Conservation (phyloP, 2,888 invertebrate genomes). For the Harpagoxenus sublaevis region DNA sequence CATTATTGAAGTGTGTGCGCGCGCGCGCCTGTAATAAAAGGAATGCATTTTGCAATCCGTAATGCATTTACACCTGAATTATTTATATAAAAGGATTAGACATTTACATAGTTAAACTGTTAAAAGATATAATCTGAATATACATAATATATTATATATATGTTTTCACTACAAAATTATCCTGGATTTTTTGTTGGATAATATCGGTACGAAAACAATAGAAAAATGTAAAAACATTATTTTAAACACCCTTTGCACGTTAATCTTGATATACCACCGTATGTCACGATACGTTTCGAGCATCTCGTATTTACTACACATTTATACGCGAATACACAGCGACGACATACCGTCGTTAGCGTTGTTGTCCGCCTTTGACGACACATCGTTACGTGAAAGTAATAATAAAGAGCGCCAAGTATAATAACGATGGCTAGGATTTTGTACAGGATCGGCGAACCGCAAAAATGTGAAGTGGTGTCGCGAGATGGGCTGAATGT, state of each 20-base stretch:
- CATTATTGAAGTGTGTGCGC: not conserved
- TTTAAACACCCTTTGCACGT: not conserved
- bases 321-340: not conserved
- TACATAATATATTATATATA: not conserved
- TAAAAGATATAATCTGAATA: not conserved
- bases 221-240: not conserved
- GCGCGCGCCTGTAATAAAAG: not conserved
- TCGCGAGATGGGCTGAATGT: slow-evolving; percentile 59
- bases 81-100: not conserved
- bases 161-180: not conserved
- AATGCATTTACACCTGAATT: not conserved
- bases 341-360: slow-evolving; percentile 65
- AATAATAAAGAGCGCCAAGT: slow-evolving; percentile 80
- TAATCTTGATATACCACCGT: not conserved
- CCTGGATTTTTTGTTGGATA: not conserved
- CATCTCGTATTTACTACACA: not conserved
- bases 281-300: not conserved
- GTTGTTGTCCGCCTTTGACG: slow-evolving; percentile 74
- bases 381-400: slow-evolving; percentile 80
- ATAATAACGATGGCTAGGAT: slow-evolving; percentile 83
- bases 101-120: not conserved
- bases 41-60: not conserved
- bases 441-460: slow-evolving; percentile 83
- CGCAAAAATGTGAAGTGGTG: slow-evolving; percentile 83
- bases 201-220: not conserved